Evolutionary conservation across 2,797 vertebrate genomes (phyloP).

Genomic region (Helostoma temminkii): DNA sequence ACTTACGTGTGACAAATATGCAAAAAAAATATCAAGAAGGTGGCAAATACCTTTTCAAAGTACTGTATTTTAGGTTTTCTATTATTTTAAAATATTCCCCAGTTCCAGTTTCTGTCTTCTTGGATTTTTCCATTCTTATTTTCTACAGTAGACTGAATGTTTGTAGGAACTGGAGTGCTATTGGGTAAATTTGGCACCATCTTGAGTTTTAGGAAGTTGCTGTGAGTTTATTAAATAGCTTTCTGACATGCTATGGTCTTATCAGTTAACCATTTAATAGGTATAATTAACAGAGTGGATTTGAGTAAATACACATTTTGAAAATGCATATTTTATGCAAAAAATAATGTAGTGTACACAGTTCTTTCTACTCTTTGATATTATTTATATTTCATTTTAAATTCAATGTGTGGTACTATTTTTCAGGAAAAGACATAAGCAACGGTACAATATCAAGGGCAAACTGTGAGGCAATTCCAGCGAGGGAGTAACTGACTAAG

Average conservation of each 20-base stretch:
- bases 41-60: no score
- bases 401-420: neutral
- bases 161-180: neutral
- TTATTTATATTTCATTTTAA: slow-evolving; percentile 10
- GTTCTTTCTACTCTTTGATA: slow-evolving; percentile 1
- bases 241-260: neutral
- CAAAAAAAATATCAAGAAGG: no score
- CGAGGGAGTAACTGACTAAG: slow-evolving; percentile 72
- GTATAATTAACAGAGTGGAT: neutral
- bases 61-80: no score
- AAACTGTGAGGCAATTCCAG: slow-evolving; percentile 56
- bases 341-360: neutral
- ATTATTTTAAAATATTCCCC: neutral
- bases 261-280: neutral
- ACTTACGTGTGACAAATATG: no score
- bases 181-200: neutral
- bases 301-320: neutral
- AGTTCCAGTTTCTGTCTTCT: no score
- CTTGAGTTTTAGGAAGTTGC: neutral
- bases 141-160: neutral
- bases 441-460: slow-evolving; percentile 32
- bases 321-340: neutral
- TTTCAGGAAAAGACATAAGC: slow-evolving; percentile 24
- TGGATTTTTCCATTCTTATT: no score
- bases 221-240: neutral